A percentile compares a stretch with the other conserved stretches of the same genome.
Evolutionary conservation across 2,113 vertebrate species (phyloP).

Genomic region (Oryzias javanicus): DNA sequence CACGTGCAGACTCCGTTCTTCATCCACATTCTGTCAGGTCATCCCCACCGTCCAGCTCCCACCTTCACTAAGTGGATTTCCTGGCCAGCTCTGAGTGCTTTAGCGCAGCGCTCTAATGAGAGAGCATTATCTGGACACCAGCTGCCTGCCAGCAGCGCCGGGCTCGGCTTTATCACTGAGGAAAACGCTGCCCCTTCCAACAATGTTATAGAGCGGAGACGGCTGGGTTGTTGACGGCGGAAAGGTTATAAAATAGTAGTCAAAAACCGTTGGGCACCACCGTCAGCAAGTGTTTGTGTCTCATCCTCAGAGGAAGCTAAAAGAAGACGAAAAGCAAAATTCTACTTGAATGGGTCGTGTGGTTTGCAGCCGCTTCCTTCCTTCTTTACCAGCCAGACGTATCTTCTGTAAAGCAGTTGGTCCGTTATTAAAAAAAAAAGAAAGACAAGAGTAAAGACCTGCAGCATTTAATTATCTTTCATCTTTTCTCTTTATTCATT

Average conservation of each 20-base stretch:
- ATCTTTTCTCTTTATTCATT: no score
- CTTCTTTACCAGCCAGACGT: slow-evolving; percentile 3
- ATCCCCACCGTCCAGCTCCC: slow-evolving; percentile 26
- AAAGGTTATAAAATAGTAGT: no score
- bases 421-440: background rate
- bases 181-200: slow-evolving; percentile 11
- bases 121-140: slow-evolving; percentile 54
- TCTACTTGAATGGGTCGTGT: slow-evolving; percentile 2
- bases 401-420: background rate
- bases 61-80: slow-evolving; percentile 67
- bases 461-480: background rate
- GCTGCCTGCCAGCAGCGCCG: slow-evolving; percentile 34
- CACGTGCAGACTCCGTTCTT: background rate
- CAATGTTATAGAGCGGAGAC: slow-evolving; percentile 3
- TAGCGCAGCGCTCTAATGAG: slow-evolving; percentile 52
- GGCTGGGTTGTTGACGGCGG: no score
- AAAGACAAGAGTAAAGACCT: background rate
- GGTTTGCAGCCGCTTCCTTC: slow-evolving; percentile 10
- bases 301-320: background rate
- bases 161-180: slow-evolving; percentile 1
- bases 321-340: background rate
- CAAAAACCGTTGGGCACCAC: no score
- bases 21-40: background rate
- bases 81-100: slow-evolving; percentile 63
- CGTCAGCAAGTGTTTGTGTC: background rate